Conservation (phyloP, 2,113 vertebrate genomes). For the Melanerpes formicivorus region DNA sequence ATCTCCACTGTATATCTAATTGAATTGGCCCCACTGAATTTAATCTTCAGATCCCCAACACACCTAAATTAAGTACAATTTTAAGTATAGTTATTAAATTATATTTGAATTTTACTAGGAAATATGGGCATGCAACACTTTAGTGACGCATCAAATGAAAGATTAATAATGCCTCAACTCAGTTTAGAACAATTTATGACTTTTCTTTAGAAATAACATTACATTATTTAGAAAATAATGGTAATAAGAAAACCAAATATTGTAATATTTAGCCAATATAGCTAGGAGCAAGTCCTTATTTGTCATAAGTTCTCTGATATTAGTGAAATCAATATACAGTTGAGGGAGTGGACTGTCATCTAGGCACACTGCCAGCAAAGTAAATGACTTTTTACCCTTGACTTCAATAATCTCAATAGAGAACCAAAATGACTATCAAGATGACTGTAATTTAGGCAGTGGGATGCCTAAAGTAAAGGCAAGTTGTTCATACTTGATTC, state of each 20-base stretch:
- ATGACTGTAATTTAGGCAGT: not conserved
- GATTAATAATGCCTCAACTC: not conserved
- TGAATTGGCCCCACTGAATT: conserved; percentile 46
- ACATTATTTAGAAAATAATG: not conserved
- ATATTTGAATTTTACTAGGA: conserved; percentile 20
- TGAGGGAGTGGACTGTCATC: not conserved
- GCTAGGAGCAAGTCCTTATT: not conserved
- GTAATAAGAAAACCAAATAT: not conserved
- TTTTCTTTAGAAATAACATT: conserved; percentile 12
- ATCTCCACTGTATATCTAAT: conserved; percentile 41
- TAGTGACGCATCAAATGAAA: not conserved
- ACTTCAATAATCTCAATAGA: not conserved
- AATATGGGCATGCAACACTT: conserved; percentile 14
- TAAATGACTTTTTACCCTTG: not conserved
- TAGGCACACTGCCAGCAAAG: not conserved
- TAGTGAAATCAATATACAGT: not conserved
- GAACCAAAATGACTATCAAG: not conserved
- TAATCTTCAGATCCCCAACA: conserved; percentile 38
- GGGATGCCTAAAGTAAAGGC: not conserved
- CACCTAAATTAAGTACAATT: conserved; percentile 48
- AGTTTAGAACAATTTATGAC: not conserved
- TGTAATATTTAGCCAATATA: not conserved
- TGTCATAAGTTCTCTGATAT: not conserved
- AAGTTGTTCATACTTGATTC: not conserved
- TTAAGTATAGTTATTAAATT: conserved; percentile 48